Evolutionary conservation across 2,113 vertebrate genomes (phyloP).

Genomic region (Manacus vitellinus): DNA sequence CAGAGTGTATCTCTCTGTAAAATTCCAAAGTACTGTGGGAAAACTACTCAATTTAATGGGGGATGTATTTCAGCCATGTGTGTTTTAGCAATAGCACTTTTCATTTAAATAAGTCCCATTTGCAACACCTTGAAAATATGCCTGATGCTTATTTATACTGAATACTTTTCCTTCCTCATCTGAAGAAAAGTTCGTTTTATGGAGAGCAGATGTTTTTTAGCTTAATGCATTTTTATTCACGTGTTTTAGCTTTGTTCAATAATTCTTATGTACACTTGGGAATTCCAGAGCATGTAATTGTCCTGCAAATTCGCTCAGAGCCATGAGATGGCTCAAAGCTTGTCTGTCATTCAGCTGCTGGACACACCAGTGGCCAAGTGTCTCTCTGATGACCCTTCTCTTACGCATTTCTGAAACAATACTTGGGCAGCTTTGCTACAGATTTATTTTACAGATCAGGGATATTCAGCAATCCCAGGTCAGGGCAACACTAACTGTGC

Average conservation of each 20-base stretch:
- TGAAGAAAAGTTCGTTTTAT: constrained; percentile 61
- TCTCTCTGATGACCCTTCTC: not conserved
- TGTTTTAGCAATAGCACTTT: constrained; percentile 31
- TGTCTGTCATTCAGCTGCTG: constrained; percentile 35
- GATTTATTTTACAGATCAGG: constrained; percentile 12
- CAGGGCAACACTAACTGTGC: not conserved
- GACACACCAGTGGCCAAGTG: not conserved
- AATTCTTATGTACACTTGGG: constrained; percentile 44
- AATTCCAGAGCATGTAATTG: constrained; percentile 48
- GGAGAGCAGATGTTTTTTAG: constrained; percentile 60
- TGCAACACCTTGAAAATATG: constrained; percentile 57
- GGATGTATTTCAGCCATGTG: constrained; percentile 23
- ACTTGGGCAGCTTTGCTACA: not conserved
- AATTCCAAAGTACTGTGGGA: constrained; percentile 18
- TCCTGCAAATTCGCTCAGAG: constrained; percentile 39
- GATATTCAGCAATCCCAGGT: not conserved
- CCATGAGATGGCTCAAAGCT: constrained; percentile 2
- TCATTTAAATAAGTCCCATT: constrained; percentile 45
- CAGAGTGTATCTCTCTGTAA: constrained; percentile 1
- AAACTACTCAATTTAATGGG: not conserved
- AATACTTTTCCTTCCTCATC: constrained; percentile 53
- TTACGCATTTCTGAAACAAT: not conserved
- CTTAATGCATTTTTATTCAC: constrained; percentile 61
- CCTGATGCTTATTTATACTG: constrained; percentile 38
- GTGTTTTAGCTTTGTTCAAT: constrained; percentile 64